Conservation (phyloP, 2,888 invertebrate genomes). For the Entomobrya proxima region DNA sequence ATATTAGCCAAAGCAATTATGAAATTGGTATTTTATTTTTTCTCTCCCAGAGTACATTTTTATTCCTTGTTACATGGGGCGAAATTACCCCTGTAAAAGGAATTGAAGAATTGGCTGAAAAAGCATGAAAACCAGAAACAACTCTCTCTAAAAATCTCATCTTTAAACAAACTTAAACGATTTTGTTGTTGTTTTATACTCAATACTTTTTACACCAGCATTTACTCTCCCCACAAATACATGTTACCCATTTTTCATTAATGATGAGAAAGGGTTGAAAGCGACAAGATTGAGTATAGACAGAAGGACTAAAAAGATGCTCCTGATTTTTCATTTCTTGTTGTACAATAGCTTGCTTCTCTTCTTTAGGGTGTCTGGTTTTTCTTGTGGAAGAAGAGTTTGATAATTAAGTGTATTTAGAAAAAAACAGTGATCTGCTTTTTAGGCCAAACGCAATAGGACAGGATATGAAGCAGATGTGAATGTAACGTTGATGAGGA, state of each 20-base stretch:
- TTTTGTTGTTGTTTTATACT: too few relatives aligned
- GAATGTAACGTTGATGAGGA: background rate
- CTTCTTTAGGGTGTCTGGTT: slow-evolving; percentile 44
- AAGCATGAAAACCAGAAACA: slow-evolving; percentile 23
- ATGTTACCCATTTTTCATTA: slow-evolving; percentile 28
- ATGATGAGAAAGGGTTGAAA: slow-evolving; percentile 49
- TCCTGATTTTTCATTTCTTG: slow-evolving; percentile 13
- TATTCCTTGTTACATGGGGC: slow-evolving; percentile 28
- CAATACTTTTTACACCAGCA: background rate
- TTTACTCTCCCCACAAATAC: background rate
- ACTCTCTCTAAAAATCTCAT: background rate
- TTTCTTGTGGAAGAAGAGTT: slow-evolving; percentile 25
- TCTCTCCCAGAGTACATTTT: slow-evolving; percentile 16
- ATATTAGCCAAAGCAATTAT: slow-evolving; percentile 49
- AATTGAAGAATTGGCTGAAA: slow-evolving; percentile 29
- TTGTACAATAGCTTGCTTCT: slow-evolving; percentile 21
- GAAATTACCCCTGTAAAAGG: slow-evolving; percentile 35
- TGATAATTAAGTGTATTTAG: slow-evolving; percentile 56
- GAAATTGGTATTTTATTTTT: slow-evolving; percentile 59
- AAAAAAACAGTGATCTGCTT: slow-evolving; percentile 55
- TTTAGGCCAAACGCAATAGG: background rate
- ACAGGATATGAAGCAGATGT: slow-evolving; percentile 66
- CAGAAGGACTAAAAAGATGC: slow-evolving; percentile 8
- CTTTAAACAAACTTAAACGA: background rate
- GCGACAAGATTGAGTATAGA: background rate